Percentiles rank a stretch among this genome's conserved stretches.
phyloP scores from a whole-genome alignment of 2,797 vertebrate genomes.

The Eleutherodactylus coqui region DNA sequence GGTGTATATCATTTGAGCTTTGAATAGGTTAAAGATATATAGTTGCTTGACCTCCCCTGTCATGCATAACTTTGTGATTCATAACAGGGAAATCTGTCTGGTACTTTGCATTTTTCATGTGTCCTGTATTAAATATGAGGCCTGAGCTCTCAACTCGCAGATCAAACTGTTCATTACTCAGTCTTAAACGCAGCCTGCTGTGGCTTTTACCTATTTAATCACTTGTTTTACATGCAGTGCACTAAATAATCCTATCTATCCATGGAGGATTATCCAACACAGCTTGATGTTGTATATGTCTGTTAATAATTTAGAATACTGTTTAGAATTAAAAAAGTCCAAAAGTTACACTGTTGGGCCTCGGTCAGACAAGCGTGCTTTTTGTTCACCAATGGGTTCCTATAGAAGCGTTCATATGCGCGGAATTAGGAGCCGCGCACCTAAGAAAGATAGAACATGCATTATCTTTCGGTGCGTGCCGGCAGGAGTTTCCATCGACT shows the following conservation, averaged over 20 bases:
- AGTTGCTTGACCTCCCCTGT: conserved; percentile 16
- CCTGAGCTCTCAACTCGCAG: conserved; percentile 33
- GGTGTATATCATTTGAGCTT: background rate
- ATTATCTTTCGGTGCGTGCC: too few species aligned
- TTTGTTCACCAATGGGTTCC: too few species aligned
- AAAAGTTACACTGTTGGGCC: background rate
- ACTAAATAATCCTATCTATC: conserved; percentile 30
- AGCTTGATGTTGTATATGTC: background rate
- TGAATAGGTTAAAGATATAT: conserved; percentile 9
- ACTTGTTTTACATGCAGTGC: conserved; percentile 42
- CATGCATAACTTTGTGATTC: conserved; percentile 28
- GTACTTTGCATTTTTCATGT: conserved; percentile 25
- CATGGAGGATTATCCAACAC: conserved; percentile 20
- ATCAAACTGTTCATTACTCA: conserved; percentile 48
- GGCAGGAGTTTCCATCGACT: too few species aligned
- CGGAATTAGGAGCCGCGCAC: too few species aligned
- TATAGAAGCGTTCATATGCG: too few species aligned
- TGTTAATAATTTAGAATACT: conserved; percentile 16
- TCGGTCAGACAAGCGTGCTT: too few species aligned
- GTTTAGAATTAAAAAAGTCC: conserved; percentile 11
- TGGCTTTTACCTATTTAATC: conserved; percentile 30
- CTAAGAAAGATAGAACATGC: too few species aligned
- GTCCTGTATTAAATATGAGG: conserved; percentile 46
- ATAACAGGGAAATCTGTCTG: background rate
- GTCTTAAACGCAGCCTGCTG: conserved; percentile 17